Base-by-base conservation (phyloP, 2,797 vertebrate species). In the Hippocampus kuda region DNA sequence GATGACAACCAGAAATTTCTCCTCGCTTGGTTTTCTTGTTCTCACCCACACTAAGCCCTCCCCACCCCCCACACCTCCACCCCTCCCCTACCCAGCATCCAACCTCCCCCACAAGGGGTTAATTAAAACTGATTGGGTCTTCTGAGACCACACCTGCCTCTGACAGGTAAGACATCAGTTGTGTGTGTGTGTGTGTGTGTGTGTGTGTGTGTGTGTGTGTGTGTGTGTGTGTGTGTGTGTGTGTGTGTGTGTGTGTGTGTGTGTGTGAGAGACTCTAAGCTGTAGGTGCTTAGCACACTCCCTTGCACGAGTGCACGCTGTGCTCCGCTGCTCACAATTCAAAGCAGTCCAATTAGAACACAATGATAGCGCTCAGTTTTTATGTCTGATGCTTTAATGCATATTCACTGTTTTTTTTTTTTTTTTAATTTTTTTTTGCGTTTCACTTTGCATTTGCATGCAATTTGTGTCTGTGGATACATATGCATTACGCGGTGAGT, bases 91-190 rank as follows among this genome's bases (percentile, higher is more conserved):
- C 79, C 71, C 84, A 2, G 27, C 78, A 66, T 64, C 72, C 78
- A 2, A 65, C 77, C 83, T 78, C 76, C 73, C 81, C 87, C 91
- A 87, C 89, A 75, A 84, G 91, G 91, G 90, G 87, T 92, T 92
- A 91, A 92, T 93, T 92, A 93, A 91, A 91, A 91, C 87, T 91
- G 91, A 91, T 92, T 91, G 85, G 88, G 80, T 84, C 91, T 83
- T 69, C 48, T 2, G 89, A 86, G 91, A 86, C 77, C 85, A 90
- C 88, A 91, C 88, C 89, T 91, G 90, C 85, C 87, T 85, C 81
- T 87, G 89, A 87, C 89, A 91, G 89, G 86, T 86, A 87, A 85
- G 82, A 73, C 68, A 80, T 76, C 75, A 26, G 77, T 77, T 83
- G 81, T 70, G 75, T 69, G 62, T 79, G 77, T 78, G 76, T 68